Evolutionary conservation across 1,140 invertebrate genomes (phyloP).

Genomic region (Samia ricini): DNA sequence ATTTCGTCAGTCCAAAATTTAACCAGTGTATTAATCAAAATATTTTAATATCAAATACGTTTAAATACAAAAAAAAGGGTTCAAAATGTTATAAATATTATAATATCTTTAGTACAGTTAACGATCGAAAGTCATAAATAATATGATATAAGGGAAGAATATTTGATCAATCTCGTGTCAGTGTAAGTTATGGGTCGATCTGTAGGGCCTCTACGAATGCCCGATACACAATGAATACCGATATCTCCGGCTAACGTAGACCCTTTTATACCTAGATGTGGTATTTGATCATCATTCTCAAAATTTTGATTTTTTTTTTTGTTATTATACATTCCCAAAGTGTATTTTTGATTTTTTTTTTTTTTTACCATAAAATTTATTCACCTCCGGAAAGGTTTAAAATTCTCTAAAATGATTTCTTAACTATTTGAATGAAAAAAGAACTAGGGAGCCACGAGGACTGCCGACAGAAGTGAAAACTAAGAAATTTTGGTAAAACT

Average conservation of each 20-base stretch:
- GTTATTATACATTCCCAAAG: too few species aligned
- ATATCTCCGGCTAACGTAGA: slow-evolving; percentile 15
- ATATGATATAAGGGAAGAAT: slow-evolving; percentile 13
- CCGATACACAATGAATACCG: slow-evolving; percentile 38
- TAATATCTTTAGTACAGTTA: slow-evolving; percentile 14
- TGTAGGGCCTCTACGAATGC: slow-evolving; percentile 30
- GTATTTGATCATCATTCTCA: background rate
- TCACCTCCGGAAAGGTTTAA: too few species aligned
- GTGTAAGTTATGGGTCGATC: slow-evolving; percentile 36
- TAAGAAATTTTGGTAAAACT: too few species aligned
- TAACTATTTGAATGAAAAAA: too few species aligned
- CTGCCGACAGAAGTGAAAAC: too few species aligned
- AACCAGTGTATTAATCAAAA: background rate
- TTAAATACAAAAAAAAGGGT: background rate
- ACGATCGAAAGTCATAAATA: slow-evolving; percentile 18
- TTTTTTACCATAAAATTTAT: too few species aligned
- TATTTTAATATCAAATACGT: background rate
- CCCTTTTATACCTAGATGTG: slow-evolving; percentile 5
- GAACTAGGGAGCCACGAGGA: too few species aligned
- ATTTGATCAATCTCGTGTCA: slow-evolving; percentile 40
- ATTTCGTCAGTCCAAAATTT: too few species aligned
- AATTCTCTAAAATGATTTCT: too few species aligned
- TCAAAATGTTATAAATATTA: background rate
- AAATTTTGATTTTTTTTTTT: background rate
- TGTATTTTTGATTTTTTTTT: too few species aligned